A percentile compares a stretch with the other conserved stretches of the same genome.
phyloP scores from a whole-genome alignment of 2,888 invertebrate genomes.

The Coremacera marginata region DNA sequence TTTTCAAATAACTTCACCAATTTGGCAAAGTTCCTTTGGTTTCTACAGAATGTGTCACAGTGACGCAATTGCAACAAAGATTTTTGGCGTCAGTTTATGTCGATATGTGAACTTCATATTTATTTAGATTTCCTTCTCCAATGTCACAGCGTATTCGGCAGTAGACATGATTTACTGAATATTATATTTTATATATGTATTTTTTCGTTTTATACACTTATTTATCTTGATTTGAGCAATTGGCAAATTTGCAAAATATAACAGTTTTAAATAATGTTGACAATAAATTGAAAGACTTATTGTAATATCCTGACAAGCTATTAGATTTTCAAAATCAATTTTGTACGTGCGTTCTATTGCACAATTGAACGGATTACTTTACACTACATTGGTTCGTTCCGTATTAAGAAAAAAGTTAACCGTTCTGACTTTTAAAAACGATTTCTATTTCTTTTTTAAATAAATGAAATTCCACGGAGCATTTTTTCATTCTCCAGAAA shows the following conservation, averaged over 20 bases:
- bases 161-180: background rate
- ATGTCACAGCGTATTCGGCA: background rate
- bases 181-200: background rate
- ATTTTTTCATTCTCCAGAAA: too few relatives aligned
- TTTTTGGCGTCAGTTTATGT: slow-evolving; percentile 46
- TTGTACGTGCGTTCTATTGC: too few relatives aligned
- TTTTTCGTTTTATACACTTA: background rate
- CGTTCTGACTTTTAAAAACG: too few relatives aligned
- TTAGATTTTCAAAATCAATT: too few relatives aligned
- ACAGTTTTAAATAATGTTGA: background rate
- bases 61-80: slow-evolving; percentile 42
- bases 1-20: background rate
- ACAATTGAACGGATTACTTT: too few relatives aligned
- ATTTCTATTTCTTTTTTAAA: too few relatives aligned
- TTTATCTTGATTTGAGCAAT: background rate
- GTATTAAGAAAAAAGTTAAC: too few relatives aligned
- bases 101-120: slow-evolving; percentile 1
- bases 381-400: too few relatives aligned
- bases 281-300: too few relatives aligned
- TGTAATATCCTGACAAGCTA: too few relatives aligned
- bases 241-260: background rate
- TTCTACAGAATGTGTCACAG: background rate
- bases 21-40: background rate
- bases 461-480: too few relatives aligned
- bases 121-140: background rate